phyloP scores from a whole-genome alignment of 2,797 vertebrate genomes.

The Leptodactylus fallax region DNA sequence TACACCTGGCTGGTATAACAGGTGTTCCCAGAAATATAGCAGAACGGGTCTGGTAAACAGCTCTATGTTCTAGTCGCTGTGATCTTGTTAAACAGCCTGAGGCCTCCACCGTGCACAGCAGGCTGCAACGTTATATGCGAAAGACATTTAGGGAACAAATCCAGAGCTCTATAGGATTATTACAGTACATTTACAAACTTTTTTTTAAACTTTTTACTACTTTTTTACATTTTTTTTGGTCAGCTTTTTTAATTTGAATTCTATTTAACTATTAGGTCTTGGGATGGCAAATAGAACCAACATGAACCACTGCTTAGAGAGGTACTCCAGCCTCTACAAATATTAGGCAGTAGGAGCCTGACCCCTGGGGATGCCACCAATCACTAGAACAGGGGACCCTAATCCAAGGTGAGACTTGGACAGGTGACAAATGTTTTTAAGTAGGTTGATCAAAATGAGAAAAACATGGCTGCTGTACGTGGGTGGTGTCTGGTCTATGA shows the following conservation, averaged over 20 bases:
- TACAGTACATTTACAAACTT: neutral
- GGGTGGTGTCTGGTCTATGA: no score
- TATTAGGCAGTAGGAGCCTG: no score
- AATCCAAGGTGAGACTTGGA: no score
- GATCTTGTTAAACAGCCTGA: conserved; percentile 29
- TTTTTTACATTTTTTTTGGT: neutral
- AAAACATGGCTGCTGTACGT: no score
- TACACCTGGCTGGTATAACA: conserved; percentile 18
- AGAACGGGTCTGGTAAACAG: conserved; percentile 23
- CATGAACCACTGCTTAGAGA: no score
- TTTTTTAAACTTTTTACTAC: neutral
- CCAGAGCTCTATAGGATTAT: conserved; percentile 2
- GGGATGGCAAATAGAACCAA: no score
- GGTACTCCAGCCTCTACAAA: no score
- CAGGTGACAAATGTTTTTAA: no score
- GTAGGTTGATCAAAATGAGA: no score
- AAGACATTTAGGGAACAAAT: neutral
- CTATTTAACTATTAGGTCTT: neutral
- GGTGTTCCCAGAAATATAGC: conserved; percentile 28
- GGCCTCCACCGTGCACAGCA: conserved; percentile 1
- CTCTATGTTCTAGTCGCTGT: conserved; percentile 7
- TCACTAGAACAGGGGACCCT: no score
- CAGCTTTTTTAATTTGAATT: neutral
- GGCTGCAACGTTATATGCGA: conserved; percentile 1
- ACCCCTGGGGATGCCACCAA: no score